Percentiles rank a stretch among this genome's conserved stretches.
These are phyloP conservation scores for Lacanobia oleracea DNA, from an alignment of 2,888 invertebrate species.

Conservation along the genomic window DNA sequence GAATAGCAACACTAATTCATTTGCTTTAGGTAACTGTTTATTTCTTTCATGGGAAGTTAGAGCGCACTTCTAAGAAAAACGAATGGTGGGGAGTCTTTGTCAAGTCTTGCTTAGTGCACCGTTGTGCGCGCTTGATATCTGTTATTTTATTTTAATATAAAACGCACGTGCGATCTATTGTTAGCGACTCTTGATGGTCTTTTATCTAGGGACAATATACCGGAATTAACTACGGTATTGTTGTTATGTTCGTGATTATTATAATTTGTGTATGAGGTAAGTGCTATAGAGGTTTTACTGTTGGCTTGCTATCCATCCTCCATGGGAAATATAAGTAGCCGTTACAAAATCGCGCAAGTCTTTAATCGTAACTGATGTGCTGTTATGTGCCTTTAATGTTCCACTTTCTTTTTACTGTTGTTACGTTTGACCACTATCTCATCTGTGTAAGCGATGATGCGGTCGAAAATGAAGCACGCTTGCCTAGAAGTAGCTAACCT, in stretches of 20 bases:
- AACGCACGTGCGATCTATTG: slow-evolving; percentile 43
- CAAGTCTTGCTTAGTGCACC: background rate
- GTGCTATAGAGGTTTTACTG: background rate
- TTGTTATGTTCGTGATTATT: slow-evolving; percentile 34
- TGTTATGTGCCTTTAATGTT: too few relatives aligned
- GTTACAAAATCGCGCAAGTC: background rate
- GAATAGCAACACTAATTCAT: too few relatives aligned
- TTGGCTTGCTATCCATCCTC: background rate
- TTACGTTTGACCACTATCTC: too few relatives aligned
- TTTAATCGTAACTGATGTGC: background rate
- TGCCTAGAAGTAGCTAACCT: too few relatives aligned
- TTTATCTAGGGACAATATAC: slow-evolving; percentile 51
- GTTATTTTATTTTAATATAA: slow-evolving; percentile 30
- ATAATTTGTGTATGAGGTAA: slow-evolving; percentile 22
- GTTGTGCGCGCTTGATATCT: background rate
- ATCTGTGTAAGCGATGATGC: too few relatives aligned
- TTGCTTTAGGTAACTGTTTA: too few relatives aligned
- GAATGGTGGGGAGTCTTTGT: background rate
- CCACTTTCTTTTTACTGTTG: too few relatives aligned
- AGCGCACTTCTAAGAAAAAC: background rate
- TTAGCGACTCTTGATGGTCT: slow-evolving; percentile 31
- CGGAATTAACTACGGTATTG: slow-evolving; percentile 41
- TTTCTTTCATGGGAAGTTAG: too few relatives aligned
- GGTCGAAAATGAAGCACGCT: too few relatives aligned
- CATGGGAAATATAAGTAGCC: background rate